Evolutionary conservation across 1,140 invertebrate species (phyloP), one percentile per base, ranked within the genome.

Genomic region (Drosophila subobscura): DNA sequence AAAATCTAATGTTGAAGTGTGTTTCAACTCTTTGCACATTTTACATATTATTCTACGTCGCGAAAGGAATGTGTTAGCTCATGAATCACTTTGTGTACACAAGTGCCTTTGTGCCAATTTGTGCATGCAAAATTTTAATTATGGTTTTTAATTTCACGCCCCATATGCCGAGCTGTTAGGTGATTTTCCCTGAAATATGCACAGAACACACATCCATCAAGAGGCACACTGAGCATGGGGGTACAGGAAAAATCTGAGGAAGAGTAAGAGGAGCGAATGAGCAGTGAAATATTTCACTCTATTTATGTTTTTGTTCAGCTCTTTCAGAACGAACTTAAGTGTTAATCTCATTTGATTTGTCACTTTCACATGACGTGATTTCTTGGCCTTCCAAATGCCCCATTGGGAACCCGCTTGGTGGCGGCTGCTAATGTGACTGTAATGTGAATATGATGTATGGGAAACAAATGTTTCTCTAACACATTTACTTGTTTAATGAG

Each of bases 401-500:
- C 67, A 67, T 67, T 59, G 16, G 16, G 16, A 20, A 20, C 8
- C 29, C 29, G 7, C 29, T 49, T 64, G 46, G 37, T 44, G 50
- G 16, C 16, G 16, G 16, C 16, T 20, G 16, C 16, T 20, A 20
- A 20, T 20, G 16, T 20, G 16, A 20, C n/a, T 51, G 42, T 49
- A 52, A 37, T 52, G 23, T 3, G 37, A 12, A 40, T 58, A 64
- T 85, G 81, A 85, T 85, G 77, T 81, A 85, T 85, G 83, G 60
- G 63, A 85, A 85, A 85, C 80, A 85, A 85, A 85, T 85, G 80
- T 85, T 85, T 71, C 79, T 70, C 71, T 80, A 81, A 85, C 80
- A 85, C 83, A 85, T 85, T 85, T 85, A 85, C 86, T 85, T 85
- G 80, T 85, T 86, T 85, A 85, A 85, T 85, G 80, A 86, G 81